Evolutionary conservation across 2,888 invertebrate species (phyloP), one percentile per base, ranked within the genome.

Genomic region (Plagodis dolabraria): DNA sequence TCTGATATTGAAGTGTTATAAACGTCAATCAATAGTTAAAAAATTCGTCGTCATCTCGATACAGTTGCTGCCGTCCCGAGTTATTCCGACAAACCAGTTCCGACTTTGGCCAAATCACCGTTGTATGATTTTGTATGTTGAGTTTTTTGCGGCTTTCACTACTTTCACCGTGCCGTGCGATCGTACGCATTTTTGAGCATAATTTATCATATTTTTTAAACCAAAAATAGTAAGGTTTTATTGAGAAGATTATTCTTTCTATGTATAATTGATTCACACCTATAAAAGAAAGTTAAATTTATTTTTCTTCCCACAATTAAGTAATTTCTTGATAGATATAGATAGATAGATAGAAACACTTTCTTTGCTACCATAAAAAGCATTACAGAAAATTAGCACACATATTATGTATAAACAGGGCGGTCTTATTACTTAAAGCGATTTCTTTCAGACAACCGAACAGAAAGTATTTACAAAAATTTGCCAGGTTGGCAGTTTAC

Each of bases 91-190:
- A 69, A 69, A 69, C 69, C 63, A 47, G 69, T 69, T 67, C 53
- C 50, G 47, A 58, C 64, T 65, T 66, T 57, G 58, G 54, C 63
- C 64, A 69, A 70, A 70, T 71, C 61, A 70, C 70, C 68, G 72
- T 69, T 75, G 71, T 67, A 71, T 68, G 66, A 71, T 75, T 79
- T 72, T 68, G 73, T 69, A 52, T 65, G 65, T 63, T 60, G 61
- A 63, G 69, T 66, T 83, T 80, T 82, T 80, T 79, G 75, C 76
- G 68, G 70, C 83, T 85, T 84, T 85, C 85, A 79, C 85, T 69
- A 76, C 85, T 85, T 85, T 85, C 85, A 72, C 83, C 72, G 70
- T 69, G 63, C 60, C 67, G 69, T 53, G 64, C 64, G 71, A 61
- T 66, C 57, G 36, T 48, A 61, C 64, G 60, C 45, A 47, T 61